Evolutionary conservation across 2,113 vertebrate genomes (phyloP).

Genomic region (Phoenicopterus ruber): DNA sequence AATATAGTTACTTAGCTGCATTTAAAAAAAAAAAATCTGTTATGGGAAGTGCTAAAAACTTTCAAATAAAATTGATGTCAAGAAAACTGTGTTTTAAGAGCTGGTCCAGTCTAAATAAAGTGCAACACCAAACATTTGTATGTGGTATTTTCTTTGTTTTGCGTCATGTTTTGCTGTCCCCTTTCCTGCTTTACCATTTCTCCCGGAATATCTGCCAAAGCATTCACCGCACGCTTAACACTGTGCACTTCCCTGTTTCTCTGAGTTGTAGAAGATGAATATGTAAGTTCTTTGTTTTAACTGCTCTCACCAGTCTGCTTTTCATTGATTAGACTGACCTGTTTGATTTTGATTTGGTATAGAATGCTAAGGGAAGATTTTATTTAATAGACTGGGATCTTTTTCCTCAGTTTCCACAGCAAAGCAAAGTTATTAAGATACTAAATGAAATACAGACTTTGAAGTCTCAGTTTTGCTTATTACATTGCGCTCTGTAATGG

Average conservation of each 20-base stretch:
- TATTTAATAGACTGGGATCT: neutral
- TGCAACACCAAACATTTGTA: neutral
- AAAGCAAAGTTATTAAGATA: slow-evolving; percentile 3
- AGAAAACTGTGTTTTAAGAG: neutral
- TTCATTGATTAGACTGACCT: neutral
- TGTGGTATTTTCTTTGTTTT: neutral
- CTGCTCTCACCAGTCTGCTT: neutral
- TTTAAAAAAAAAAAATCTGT: neutral
- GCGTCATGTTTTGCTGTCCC: neutral
- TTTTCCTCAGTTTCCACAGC: neutral
- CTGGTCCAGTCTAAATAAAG: neutral
- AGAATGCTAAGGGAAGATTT: neutral
- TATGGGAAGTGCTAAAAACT: neutral
- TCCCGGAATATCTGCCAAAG: neutral
- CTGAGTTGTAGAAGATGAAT: neutral
- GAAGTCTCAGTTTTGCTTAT: neutral
- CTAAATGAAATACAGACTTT: slow-evolving; percentile 2
- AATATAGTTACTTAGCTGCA: neutral
- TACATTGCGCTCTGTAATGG: neutral
- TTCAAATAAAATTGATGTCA: neutral
- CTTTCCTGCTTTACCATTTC: neutral
- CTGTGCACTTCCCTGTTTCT: neutral
- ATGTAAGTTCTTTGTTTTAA: neutral
- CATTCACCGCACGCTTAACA: neutral
- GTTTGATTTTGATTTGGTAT: neutral